Percentiles rank a stretch among this genome's conserved stretches.
Conservation (phyloP, 2,888 invertebrate species). For the Drosophila sordidapex region DNA sequence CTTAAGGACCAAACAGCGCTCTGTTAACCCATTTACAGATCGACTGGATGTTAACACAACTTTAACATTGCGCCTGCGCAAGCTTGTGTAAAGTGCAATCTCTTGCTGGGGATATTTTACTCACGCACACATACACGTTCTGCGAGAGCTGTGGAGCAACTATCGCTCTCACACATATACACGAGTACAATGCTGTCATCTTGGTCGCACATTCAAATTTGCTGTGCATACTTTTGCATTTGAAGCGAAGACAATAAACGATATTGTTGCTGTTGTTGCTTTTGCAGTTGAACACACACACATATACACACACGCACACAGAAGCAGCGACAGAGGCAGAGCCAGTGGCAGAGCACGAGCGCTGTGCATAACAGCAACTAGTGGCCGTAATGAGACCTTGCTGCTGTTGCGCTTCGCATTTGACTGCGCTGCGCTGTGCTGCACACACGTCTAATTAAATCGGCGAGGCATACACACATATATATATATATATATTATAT, state of each 20-base stretch:
- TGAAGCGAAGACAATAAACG: slow-evolving; percentile 36
- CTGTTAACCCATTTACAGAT: slow-evolving; percentile 37
- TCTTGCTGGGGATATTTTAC: slow-evolving; percentile 61
- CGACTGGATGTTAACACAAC: slow-evolving; percentile 28
- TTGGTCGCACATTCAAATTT: slow-evolving; percentile 47
- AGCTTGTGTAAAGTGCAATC: slow-evolving; percentile 30
- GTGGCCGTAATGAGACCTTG: slow-evolving; percentile 69
- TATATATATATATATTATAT: slow-evolving; percentile 18
- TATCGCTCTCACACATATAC: slow-evolving; percentile 12
- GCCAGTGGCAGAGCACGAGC: slow-evolving; percentile 15
- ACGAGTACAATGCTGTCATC: slow-evolving; percentile 41
- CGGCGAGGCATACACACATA: slow-evolving; percentile 2
- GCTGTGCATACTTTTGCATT: slow-evolving; percentile 51
- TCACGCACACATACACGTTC: slow-evolving; percentile 18
- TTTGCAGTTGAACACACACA: slow-evolving; percentile 52
- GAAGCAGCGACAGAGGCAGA: slow-evolving; percentile 26
- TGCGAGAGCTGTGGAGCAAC: slow-evolving; percentile 5
- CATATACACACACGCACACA: slow-evolving; percentile 12
- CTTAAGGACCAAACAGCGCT: slow-evolving; percentile 13
- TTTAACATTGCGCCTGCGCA: slow-evolving; percentile 48
- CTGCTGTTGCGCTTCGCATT: slow-evolving; percentile 63
- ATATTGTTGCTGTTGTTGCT: slow-evolving; percentile 43
- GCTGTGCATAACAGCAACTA: slow-evolving; percentile 74
- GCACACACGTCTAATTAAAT: slow-evolving; percentile 54
- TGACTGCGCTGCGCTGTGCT: slow-evolving; percentile 45